Percentiles rank a stretch among this genome's conserved stretches.
phyloP scores from a whole-genome alignment of 92 coral and sea anemone genomes.

The Phenganax marumi region DNA sequence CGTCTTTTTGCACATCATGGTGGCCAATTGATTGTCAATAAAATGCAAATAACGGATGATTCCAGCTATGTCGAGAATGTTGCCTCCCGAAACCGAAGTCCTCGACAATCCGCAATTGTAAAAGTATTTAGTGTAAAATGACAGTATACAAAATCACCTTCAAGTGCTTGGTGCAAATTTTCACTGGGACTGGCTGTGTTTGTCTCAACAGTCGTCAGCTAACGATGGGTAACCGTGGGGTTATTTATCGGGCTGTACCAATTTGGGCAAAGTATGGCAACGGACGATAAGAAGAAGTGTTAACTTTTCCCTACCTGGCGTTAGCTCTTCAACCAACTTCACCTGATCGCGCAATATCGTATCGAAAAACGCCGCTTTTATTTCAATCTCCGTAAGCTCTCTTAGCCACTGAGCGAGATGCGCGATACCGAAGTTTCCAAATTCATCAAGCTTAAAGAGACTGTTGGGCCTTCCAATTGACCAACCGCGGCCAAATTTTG shows the following conservation, averaged over 20 bases:
- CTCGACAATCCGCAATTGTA: too few species aligned
- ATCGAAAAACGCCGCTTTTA: constrained; percentile 2
- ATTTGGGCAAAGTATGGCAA: neutral
- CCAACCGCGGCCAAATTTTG: constrained; percentile 64
- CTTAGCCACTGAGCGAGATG: constrained; percentile 84
- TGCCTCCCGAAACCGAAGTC: too few species aligned
- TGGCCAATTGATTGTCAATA: too few species aligned
- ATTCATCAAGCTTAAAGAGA: constrained; percentile 52
- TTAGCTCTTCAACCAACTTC: neutral
- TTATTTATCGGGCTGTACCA: neutral
- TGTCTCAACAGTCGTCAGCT: too few species aligned
- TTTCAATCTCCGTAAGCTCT: constrained; percentile 18
- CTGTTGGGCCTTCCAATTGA: constrained; percentile 80
- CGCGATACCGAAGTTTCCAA: constrained; percentile 80
- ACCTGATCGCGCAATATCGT: neutral
- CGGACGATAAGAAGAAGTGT: neutral
- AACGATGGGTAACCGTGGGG: too few species aligned
- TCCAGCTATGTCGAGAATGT: too few species aligned
- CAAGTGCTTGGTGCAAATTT: too few species aligned
- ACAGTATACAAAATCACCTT: too few species aligned
- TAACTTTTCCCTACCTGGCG: neutral
- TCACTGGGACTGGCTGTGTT: too few species aligned
- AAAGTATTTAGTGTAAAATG: too few species aligned
- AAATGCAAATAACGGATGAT: too few species aligned
- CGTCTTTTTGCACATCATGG: too few species aligned